Base-by-base conservation (phyloP, 2,888 invertebrate species). In the Fabriciana adippe region DNA sequence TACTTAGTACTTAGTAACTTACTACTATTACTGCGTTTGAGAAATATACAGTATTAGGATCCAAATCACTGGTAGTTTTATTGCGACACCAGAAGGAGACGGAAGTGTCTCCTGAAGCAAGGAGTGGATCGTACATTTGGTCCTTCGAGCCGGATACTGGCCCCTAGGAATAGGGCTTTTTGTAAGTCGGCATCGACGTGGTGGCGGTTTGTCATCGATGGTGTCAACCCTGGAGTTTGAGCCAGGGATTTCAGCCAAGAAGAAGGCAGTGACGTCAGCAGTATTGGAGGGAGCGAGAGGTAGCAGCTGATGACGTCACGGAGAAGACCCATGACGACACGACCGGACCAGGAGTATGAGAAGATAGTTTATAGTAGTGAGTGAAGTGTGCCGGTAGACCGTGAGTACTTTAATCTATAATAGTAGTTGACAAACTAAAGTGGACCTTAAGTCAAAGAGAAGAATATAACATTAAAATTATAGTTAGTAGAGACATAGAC, bases 321-420 rank as follows among this genome's bases (percentile, higher is more conserved):
- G 31, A 61, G 61, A 61, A n/a, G 50, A 61, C 35, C 61, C 61
- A 61, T 61, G 61, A 50, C 31, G 61, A 61, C 61, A 61, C n/a
- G n/a, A 45, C 45, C 61, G n/a, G 35, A 61, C 61, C 61, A 51
- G 51, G 60, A 31, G 6, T 50, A n/a, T 61, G 14, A 50, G 61
- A 15, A 61, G 51, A n/a, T 51, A 35, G 61, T 61, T 6, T 31
- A 6, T 6, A 31, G n/a, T 61, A 51, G 50, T 61, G 61, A 61
- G 51, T 61, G 61, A 61, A 61, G 61, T 61, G 61, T 61, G 51
- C 51, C 15, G 62, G 26, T 14, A 6, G 45, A 62, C 62, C 13
- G 62, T 62, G 54, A 62, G 62, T 62, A 62, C 62, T 62, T 54
- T 62, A 51, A 60, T 60, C n/a, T n/a, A n/a, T n/a, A n/a, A n/a